Base-by-base conservation (phyloP, 2,888 invertebrate species). In the Cyaniris semiargus region DNA sequence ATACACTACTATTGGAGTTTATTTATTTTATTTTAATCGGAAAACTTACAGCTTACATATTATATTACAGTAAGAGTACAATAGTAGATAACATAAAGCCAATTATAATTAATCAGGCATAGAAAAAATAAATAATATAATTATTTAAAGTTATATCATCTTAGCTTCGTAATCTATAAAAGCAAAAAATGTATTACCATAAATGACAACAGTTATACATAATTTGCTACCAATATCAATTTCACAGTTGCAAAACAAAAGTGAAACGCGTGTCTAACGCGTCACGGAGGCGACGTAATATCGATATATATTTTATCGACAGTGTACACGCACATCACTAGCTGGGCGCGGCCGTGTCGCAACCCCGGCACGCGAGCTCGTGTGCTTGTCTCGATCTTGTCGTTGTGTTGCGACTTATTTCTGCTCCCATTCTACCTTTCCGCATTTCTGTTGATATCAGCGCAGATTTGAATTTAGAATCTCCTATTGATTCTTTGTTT, bases 361-460 rank as follows among this genome's bases (percentile, higher is more conserved):
- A 89, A 89, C 85, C 85, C 81, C 84, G 86, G 89, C 91, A 92
- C 92, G 91, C 91, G 89, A 92, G 84, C 85, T 85, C 83, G 82
- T 82, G 82, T 82, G 82, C 83, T 79, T 80, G 81, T 84, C 82
- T 83, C 82, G 84, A 83, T 86, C 85, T 84, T 85, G 81, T 85
- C 84, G 84, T 81, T 82, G 82, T 82, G 78, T 76, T 76, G 70
- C 76, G 34, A 76, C 76, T 76, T 79, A 81, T 81, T 82, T 80
- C 81, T 82, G 81, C 82, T 80, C 82, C 80, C 80, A 81, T 82
- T 82, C 78, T 75, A 80, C 79, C 80, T 81, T 81, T 81, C 82
- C 82, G 82, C 80, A 81, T 81, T 81, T 80, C 81, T 80, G 79
- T 79, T 75, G 77, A 78, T 72, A 76, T 71, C 58, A 76, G 72